Evolutionary conservation across 2,113 vertebrate species (phyloP).

Genomic region (Urocolius indicus): DNA sequence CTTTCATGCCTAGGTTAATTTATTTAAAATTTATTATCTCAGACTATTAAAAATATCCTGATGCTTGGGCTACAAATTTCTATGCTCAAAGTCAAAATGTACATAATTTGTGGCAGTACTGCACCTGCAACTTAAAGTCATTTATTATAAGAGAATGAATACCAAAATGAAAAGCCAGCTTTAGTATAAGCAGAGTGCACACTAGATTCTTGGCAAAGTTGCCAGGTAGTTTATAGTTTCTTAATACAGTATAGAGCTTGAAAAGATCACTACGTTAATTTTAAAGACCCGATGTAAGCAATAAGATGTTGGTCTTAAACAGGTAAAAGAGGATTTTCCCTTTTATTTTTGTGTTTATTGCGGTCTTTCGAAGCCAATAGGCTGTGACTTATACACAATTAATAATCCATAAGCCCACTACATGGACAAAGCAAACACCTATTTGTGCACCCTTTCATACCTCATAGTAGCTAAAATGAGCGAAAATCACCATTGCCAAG

Average conservation of each 20-base stretch:
- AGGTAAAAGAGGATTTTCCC: not conserved
- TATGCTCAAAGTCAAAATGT: not conserved
- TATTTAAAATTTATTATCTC: not conserved
- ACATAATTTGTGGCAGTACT: not conserved
- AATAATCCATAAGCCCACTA: not conserved
- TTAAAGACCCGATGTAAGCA: conserved; percentile 1
- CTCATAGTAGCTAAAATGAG: not conserved
- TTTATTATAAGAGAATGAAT: not conserved
- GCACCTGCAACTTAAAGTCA: not conserved
- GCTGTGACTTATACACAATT: not conserved
- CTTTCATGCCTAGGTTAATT: not conserved
- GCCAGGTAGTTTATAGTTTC: not conserved
- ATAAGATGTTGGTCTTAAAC: not conserved
- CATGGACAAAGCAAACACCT: not conserved
- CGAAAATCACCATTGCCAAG: not conserved
- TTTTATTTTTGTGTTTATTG: not conserved
- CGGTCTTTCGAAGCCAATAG: not conserved
- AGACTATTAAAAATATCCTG: not conserved
- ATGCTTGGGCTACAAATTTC: not conserved
- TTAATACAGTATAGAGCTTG: not conserved
- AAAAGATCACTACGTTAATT: conserved; percentile 22
- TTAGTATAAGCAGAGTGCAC: not conserved
- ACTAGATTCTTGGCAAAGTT: not conserved
- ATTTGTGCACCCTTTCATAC: not conserved
- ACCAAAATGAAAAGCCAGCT: not conserved